Percentiles rank a stretch among this genome's conserved stretches.
These are phyloP conservation scores for Alectoris magna DNA, from an alignment of 2,797 vertebrate genomes.

Conservation along the genomic window DNA sequence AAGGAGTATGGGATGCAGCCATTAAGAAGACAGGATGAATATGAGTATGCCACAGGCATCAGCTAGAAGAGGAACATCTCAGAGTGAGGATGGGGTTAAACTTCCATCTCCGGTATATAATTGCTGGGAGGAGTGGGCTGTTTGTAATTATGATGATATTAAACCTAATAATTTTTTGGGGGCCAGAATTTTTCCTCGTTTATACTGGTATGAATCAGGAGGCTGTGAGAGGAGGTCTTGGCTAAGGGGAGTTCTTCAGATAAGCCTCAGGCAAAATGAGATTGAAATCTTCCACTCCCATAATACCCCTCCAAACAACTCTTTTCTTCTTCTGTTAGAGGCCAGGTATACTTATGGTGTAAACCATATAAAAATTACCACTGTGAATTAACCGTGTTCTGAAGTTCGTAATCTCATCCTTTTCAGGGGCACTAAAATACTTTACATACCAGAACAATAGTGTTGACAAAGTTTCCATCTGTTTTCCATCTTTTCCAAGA, in stretches of 20 bases:
- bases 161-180: constrained; percentile 60
- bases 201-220: constrained; percentile 30
- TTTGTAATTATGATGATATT: constrained; percentile 52
- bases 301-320: constrained; percentile 39
- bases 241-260: constrained; percentile 32
- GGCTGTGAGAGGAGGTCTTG: constrained; percentile 31
- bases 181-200: constrained; percentile 26
- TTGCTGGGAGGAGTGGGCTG: constrained; percentile 29
- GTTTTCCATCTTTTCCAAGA: constrained; percentile 12
- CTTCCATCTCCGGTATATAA: not conserved
- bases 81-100: constrained; percentile 37
- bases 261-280: constrained; percentile 62
- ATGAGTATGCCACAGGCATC: not conserved
- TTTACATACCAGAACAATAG: constrained; percentile 38
- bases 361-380: constrained; percentile 33
- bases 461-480: constrained; percentile 13
- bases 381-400: constrained; percentile 32
- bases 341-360: constrained; percentile 49
- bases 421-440: not conserved
- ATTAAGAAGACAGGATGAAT: not conserved
- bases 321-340: constrained; percentile 40
- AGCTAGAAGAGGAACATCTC: not conserved
- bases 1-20: not conserved
- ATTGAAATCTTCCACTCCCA: constrained; percentile 54
- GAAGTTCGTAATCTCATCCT: constrained; percentile 43